phyloP scores from a whole-genome alignment of 2,797 vertebrate genomes.

The Luscinia luscinia region DNA sequence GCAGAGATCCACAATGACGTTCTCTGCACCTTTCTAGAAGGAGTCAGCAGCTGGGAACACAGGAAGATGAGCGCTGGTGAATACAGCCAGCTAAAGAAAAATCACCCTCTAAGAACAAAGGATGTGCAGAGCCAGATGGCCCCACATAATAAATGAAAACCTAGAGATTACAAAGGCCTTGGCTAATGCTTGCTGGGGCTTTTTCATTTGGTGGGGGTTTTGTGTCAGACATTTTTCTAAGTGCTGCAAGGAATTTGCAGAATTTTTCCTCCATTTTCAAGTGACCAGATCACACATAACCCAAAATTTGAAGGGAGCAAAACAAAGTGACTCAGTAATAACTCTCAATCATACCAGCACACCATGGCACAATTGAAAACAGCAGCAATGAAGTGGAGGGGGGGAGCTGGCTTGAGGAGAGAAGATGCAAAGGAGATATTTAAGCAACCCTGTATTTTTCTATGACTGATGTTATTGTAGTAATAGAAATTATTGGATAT shows the following conservation, averaged over 20 bases:
- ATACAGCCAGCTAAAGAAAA: not conserved
- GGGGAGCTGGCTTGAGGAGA: not conserved
- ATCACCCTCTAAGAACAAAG: not conserved
- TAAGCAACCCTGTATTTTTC: conserved; percentile 31
- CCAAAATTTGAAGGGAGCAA: not conserved
- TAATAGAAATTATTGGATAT: conserved; percentile 1
- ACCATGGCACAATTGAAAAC: not conserved
- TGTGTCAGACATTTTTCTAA: not conserved
- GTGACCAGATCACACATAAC: not conserved
- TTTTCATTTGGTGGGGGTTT: not conserved
- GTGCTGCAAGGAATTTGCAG: not conserved
- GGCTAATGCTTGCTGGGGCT: not conserved
- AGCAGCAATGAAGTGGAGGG: not conserved
- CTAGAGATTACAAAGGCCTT: not conserved
- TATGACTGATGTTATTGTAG: not conserved
- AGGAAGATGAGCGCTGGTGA: not conserved
- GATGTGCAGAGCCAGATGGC: not conserved
- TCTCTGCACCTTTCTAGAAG: not conserved
- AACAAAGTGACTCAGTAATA: conserved; percentile 38
- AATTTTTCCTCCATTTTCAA: not conserved
- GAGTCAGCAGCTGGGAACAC: not conserved
- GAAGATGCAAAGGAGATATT: conserved; percentile 19
- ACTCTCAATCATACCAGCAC: not conserved
- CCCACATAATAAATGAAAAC: not conserved
- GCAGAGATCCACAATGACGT: not conserved